These are phyloP conservation scores for Chesias legatella DNA, from an alignment of 2,888 invertebrate genomes.

Conservation along the genomic window DNA sequence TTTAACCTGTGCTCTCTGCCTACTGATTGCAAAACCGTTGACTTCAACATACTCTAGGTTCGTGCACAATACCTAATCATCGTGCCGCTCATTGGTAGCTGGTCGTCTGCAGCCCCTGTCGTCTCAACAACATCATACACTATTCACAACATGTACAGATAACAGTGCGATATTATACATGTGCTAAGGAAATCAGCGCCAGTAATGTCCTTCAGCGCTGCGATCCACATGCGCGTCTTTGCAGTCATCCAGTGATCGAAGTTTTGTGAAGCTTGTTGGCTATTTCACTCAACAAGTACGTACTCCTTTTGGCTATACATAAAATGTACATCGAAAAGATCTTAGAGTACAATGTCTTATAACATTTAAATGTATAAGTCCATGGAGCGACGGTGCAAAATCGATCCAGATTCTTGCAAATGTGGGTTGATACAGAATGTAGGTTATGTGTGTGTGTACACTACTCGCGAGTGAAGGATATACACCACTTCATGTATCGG, in stretches of 20 bases:
- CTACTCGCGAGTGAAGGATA: slow-evolving; percentile 61
- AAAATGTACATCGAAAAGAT: slow-evolving; percentile 33
- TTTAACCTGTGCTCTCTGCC: slow-evolving; percentile 63
- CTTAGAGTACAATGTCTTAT: slow-evolving; percentile 40
- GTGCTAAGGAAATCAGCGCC: slow-evolving; percentile 64
- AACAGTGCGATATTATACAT: slow-evolving; percentile 68
- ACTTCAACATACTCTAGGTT: slow-evolving; percentile 42
- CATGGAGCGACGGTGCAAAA: slow-evolving; percentile 83
- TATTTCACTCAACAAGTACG: slow-evolving; percentile 20
- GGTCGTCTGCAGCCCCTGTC: slow-evolving; percentile 74
- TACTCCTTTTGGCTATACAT: slow-evolving; percentile 25
- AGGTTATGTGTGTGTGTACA: slow-evolving; percentile 56
- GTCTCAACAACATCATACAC: slow-evolving; percentile 46
- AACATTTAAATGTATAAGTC: slow-evolving; percentile 32
- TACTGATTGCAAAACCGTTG: slow-evolving; percentile 40
- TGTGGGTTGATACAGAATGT: slow-evolving; percentile 49
- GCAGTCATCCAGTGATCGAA: slow-evolving; percentile 55
- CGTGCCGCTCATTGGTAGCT: slow-evolving; percentile 68
- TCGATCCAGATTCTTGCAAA: slow-evolving; percentile 75
- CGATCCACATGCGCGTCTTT: slow-evolving; percentile 32
- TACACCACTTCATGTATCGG: slow-evolving; percentile 57
- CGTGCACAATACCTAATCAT: slow-evolving; percentile 63
- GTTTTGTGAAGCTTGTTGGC: slow-evolving; percentile 68
- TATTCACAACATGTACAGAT: slow-evolving; percentile 41
- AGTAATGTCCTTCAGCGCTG: slow-evolving; percentile 56